phyloP scores from a whole-genome alignment of 2,888 invertebrate genomes.

The Drosophila pseudotakahashii region DNA sequence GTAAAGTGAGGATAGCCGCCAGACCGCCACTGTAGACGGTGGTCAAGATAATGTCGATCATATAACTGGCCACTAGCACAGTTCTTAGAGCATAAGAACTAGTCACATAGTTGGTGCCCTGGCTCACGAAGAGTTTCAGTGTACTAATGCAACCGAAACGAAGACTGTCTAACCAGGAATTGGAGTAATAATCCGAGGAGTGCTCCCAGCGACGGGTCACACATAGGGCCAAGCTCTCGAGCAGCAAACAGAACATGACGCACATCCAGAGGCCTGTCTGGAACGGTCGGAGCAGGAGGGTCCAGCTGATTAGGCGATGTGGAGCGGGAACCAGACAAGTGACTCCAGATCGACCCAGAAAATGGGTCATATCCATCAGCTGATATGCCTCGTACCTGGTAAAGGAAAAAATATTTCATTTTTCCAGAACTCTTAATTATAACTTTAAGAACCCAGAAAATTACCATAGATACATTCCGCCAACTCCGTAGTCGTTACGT shows the following conservation, averaged over 20 bases:
- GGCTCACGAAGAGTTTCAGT: conserved; percentile 76
- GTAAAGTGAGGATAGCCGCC: conserved; percentile 88
- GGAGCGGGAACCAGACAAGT: conserved; percentile 89
- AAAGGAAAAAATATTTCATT: too few relatives aligned
- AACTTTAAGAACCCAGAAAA: background rate
- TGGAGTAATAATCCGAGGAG: background rate
- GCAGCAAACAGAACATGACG: conserved; percentile 84
- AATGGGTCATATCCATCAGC: conserved; percentile 87
- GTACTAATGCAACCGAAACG: conserved; percentile 71
- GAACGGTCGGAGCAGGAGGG: conserved; percentile 87
- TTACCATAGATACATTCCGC: conserved; percentile 70
- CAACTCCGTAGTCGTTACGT: conserved; percentile 85
- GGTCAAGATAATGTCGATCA: conserved; percentile 86
- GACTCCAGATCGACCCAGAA: conserved; percentile 87
- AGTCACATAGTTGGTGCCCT: conserved; percentile 70
- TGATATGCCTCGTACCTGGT: conserved; percentile 84
- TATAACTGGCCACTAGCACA: conserved; percentile 75
- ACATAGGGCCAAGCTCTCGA: conserved; percentile 84
- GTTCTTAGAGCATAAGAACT: conserved; percentile 69
- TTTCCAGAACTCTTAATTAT: background rate
- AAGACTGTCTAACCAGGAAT: conserved; percentile 58
- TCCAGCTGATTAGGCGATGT: conserved; percentile 86
- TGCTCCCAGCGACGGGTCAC: conserved; percentile 58
- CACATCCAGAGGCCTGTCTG: conserved; percentile 86
- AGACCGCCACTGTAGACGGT: conserved; percentile 88